Evolutionary conservation across 2,113 vertebrate genomes (phyloP).

Genomic region (Paradisaea rubra): DNA sequence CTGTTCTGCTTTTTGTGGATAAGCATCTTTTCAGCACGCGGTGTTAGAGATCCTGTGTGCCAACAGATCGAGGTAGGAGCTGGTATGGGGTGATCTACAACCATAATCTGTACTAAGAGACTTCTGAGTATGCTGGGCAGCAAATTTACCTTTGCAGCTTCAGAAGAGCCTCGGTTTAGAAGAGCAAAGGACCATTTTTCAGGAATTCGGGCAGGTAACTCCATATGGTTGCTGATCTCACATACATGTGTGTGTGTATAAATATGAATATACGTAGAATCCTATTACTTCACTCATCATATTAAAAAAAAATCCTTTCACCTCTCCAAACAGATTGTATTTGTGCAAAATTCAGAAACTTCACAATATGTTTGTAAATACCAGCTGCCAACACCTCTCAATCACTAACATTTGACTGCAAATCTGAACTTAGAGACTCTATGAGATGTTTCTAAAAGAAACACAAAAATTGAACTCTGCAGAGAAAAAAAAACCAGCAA

Average conservation of each 20-base stretch:
- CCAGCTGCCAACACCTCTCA: background rate
- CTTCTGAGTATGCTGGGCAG: background rate
- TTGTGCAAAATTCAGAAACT: background rate
- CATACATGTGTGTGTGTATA: background rate
- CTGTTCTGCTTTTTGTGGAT: conserved; percentile 17
- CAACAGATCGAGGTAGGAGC: background rate
- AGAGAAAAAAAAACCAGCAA: background rate
- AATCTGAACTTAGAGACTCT: background rate
- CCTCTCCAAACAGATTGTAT: background rate
- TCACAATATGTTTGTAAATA: background rate
- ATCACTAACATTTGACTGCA: background rate
- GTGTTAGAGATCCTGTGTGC: background rate
- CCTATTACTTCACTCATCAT: background rate
- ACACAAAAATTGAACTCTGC: background rate
- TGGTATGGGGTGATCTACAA: background rate
- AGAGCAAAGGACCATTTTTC: background rate
- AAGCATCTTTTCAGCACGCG: conserved; percentile 1
- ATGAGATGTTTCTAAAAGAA: background rate
- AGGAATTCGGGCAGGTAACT: background rate
- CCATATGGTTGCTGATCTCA: background rate
- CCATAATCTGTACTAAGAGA: fast-evolving
- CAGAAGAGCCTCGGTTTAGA: background rate
- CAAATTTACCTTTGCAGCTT: background rate
- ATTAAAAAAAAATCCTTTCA: background rate
- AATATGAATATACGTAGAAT: background rate